These are phyloP conservation scores for Cataglyphis livida DNA, from an alignment of 2,888 invertebrate genomes.

Conservation along the genomic window DNA sequence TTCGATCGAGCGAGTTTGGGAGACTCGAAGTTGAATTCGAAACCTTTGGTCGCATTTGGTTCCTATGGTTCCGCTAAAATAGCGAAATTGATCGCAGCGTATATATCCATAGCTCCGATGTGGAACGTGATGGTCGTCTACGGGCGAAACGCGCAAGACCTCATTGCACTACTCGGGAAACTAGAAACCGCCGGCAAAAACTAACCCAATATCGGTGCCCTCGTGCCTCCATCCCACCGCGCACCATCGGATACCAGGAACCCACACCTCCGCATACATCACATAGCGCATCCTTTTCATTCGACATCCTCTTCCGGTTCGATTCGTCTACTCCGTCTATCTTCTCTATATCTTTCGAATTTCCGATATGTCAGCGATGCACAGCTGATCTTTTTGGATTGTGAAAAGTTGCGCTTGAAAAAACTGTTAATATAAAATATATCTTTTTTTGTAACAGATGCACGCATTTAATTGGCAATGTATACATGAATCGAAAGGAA, in stretches of 20 bases:
- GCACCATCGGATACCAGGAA: constrained; percentile 72
- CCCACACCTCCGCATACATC: constrained; percentile 67
- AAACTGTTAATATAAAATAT: background rate
- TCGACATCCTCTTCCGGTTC: constrained; percentile 2
- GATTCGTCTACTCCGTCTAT: background rate
- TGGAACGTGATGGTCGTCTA: constrained; percentile 78
- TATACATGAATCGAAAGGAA: background rate
- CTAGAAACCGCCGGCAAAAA: constrained; percentile 80
- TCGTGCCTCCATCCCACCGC: constrained; percentile 64
- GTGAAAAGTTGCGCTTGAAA: background rate
- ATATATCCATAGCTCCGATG: constrained; percentile 60
- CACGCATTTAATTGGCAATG: background rate
- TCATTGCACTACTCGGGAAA: constrained; percentile 82
- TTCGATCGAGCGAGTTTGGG: background rate
- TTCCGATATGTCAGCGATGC: background rate
- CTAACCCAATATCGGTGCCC: constrained; percentile 81
- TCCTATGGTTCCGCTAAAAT: constrained; percentile 28
- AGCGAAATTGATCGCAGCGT: constrained; percentile 38
- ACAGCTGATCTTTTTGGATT: background rate
- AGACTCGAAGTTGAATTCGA: constrained; percentile 2
- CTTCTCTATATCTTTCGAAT: background rate
- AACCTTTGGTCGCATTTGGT: background rate
- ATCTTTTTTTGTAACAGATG: background rate
- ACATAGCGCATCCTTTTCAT: constrained; percentile 64
- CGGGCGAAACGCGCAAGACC: constrained; percentile 78